Evolutionary conservation across 2,797 vertebrate species (phyloP).

Genomic region (Rhynchonycteris naso): DNA sequence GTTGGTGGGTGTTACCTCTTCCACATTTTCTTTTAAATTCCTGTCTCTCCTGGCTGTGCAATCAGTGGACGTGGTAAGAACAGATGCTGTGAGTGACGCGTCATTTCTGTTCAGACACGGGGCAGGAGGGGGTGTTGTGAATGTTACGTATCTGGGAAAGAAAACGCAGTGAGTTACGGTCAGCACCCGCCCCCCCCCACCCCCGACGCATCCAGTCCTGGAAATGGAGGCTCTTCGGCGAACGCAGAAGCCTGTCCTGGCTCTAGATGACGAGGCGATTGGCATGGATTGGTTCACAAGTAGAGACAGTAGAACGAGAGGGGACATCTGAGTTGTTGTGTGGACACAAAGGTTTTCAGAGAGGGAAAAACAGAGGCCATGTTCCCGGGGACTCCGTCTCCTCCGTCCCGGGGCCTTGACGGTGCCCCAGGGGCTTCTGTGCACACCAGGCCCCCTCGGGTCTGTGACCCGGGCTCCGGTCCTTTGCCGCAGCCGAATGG

Average conservation of each 20-base stretch:
- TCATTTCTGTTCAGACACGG: not conserved
- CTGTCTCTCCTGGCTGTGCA: not conserved
- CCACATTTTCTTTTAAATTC: not conserved
- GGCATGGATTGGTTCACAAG: not conserved
- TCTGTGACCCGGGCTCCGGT: accelerated
- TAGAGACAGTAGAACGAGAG: not conserved
- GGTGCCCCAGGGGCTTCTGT: accelerated
- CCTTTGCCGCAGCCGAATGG: accelerated
- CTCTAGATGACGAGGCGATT: not conserved
- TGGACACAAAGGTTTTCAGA: not conserved
- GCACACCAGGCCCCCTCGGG: accelerated
- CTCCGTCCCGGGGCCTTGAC: not conserved
- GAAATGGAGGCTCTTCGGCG: not conserved
- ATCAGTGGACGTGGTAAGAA: not conserved
- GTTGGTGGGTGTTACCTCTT: not conserved
- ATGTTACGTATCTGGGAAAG: not conserved
- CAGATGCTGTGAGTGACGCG: not conserved
- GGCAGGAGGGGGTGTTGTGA: not conserved
- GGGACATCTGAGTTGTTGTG: not conserved
- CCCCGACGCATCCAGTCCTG: not conserved
- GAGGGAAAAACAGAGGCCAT: not conserved
- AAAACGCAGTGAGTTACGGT: not conserved
- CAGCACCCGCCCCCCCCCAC: not conserved
- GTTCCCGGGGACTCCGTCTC: accelerated
- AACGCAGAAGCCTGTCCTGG: not conserved